Evolutionary conservation across 2,113 vertebrate species (phyloP).

Genomic region (Lethenteron reissneri): DNA sequence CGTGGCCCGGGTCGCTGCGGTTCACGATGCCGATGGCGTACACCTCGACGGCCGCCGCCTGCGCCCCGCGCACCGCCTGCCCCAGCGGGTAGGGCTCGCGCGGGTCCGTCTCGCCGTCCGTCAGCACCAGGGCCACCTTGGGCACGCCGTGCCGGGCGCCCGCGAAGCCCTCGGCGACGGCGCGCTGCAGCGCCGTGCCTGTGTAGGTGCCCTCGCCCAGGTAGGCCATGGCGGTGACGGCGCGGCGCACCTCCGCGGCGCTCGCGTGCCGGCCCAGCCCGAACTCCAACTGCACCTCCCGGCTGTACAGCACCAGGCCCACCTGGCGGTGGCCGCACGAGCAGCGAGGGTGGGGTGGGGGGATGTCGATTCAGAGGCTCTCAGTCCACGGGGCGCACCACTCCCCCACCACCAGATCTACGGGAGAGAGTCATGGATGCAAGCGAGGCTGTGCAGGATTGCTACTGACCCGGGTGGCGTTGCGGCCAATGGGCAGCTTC

Average conservation of each 20-base stretch:
- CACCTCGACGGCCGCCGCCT: constrained; percentile 23
- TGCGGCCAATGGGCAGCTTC: constrained; percentile 16
- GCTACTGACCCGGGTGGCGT: constrained; percentile 13
- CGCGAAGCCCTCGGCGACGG: constrained; percentile 25
- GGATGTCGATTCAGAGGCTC: too few species aligned
- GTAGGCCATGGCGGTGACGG: constrained; percentile 37
- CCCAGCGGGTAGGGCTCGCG: constrained; percentile 26
- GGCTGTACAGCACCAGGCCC: constrained; percentile 52
- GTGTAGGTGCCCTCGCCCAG: constrained; percentile 50
- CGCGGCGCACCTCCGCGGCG: constrained; percentile 25
- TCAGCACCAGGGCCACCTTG: constrained; percentile 44
- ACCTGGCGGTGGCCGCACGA: constrained; percentile 16
- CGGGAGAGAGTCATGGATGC: too few species aligned
- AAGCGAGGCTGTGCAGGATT: too few species aligned
- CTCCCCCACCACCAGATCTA: too few species aligned
- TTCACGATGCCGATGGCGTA: constrained; percentile 43
- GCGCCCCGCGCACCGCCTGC: constrained; percentile 20
- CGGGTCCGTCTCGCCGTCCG: constrained; percentile 32
- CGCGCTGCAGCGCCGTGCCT: constrained; percentile 31
- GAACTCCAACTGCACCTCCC: constrained; percentile 27
- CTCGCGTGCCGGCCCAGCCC: constrained; percentile 25
- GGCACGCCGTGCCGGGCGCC: constrained; percentile 21
- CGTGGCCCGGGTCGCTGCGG: constrained; percentile 25
- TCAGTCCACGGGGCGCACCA: too few species aligned
- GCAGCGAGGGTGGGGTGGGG: background rate